Percentiles rank a stretch among this genome's conserved stretches.
phyloP scores from a whole-genome alignment of 2,888 invertebrate species.

The Micoletzkya japonica region DNA sequence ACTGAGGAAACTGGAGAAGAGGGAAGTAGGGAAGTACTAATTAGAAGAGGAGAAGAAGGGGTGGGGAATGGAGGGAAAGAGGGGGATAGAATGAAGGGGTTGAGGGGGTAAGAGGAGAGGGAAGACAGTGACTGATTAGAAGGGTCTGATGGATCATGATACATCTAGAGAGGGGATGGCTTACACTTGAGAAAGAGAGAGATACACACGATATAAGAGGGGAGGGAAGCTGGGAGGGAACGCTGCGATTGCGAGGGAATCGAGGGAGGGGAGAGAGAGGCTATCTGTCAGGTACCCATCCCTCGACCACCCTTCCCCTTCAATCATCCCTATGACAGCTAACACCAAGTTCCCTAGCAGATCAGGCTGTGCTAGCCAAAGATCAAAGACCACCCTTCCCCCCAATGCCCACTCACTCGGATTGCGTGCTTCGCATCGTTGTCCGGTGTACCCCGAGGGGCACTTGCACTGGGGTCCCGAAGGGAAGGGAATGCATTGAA shows the following conservation, averaged over 20 bases:
- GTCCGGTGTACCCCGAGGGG: background rate
- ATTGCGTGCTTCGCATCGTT: slow-evolving; percentile 16
- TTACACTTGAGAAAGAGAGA: slow-evolving; percentile 1
- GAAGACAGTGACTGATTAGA: background rate
- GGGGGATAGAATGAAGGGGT: background rate
- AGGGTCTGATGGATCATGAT: background rate
- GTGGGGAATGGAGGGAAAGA: background rate
- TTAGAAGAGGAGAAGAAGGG: background rate
- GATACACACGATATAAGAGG: background rate
- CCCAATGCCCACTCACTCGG: no score
- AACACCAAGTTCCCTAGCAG: no score
- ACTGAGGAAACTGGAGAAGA: background rate
- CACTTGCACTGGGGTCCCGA: slow-evolving; percentile 8
- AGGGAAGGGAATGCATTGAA: slow-evolving; percentile 17
- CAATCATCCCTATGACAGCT: no score
- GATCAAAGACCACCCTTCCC: no score
- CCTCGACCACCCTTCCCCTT: no score
- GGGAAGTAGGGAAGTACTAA: background rate
- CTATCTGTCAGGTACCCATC: slow-evolving; percentile 17
- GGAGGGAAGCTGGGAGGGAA: background rate
- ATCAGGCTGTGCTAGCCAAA: no score
- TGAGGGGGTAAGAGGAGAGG: no score
- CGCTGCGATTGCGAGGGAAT: background rate
- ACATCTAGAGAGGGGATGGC: background rate
- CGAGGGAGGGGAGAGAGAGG: slow-evolving; percentile 1